Evolutionary conservation across 2,797 vertebrate species (phyloP), one percentile per base, ranked within the genome.

Genomic region (Acrossocheilus wenchowensis): DNA sequence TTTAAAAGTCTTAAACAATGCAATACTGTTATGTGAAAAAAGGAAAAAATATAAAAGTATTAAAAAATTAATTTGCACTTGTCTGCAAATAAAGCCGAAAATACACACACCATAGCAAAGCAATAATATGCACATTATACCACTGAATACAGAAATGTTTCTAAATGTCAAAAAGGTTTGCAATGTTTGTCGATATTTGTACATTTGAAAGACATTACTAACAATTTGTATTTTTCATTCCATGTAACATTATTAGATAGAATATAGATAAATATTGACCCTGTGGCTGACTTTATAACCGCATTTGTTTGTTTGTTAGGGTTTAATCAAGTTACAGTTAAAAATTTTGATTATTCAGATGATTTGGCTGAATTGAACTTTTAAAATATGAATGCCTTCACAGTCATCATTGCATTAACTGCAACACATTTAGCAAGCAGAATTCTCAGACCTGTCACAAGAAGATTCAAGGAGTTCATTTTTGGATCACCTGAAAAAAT

Each of bases 401-500:
- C 72, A 34, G 94, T 93, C 86, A 95, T 80, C 21, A 94, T 3
- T 72, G 91, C 88, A 90, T 88, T 94, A n/a, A 94, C 88, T 72
- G 88, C 90, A 85, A 95, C 19, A 0, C 89, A 74, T 89, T 95
- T 95, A 66, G 90, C 92, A 79, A 94, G 90, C 26, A 95, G 10
- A 54, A 95, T 36, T 36, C 95, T 86, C 54, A 94, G 79, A 1
- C 86, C 89, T 30, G 92, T 92, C 50, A 94, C 83, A 74, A 92
- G 3, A 90, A 95, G 21, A 57, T 89, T 75, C 62, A 69, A 73
- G 68, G 84, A 92, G 83, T 93, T 94, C 68, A 88, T 60, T 39
- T 80, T 90, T 4, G 90, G 83, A 2, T 86, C 36, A 21, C 89
- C 94, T 94, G 78, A 1, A 84, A 62, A 5, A 88, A 72, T 1